Percentiles rank a stretch among this genome's conserved stretches.
phyloP scores from a whole-genome alignment of 2,888 invertebrate genomes.

The Bellardia bayeri region DNA sequence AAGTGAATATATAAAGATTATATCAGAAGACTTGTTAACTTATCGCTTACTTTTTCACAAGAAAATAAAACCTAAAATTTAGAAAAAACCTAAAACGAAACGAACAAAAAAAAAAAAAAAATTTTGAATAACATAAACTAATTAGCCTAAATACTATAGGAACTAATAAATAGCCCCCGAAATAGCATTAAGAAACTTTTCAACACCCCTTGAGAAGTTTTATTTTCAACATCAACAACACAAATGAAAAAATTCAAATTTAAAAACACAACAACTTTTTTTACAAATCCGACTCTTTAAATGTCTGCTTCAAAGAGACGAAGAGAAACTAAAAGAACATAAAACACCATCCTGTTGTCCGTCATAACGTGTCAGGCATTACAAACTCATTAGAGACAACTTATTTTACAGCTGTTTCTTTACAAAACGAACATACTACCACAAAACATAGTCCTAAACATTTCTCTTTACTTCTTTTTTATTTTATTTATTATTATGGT shows the following conservation, averaged over 20 bases:
- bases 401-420: constrained; percentile 63
- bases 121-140: constrained; percentile 48
- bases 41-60: not conserved
- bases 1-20: not conserved
- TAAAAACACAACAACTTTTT: not conserved
- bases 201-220: constrained; percentile 27
- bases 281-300: not conserved
- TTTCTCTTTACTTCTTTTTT: constrained; percentile 5
- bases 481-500: not conserved
- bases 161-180: constrained; percentile 49
- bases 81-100: not conserved
- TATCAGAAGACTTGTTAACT: not conserved
- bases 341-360: constrained; percentile 30
- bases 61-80: not conserved
- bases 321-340: not conserved
- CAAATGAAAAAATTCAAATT: constrained; percentile 4
- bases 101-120: constrained; percentile 7
- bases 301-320: not conserved
- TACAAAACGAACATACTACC: constrained; percentile 24
- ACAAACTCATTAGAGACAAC: constrained; percentile 66
- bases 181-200: constrained; percentile 41
- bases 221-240: not conserved
- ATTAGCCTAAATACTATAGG: constrained; percentile 58
- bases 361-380: constrained; percentile 61
- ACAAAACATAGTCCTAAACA: constrained; percentile 8